phyloP scores from a whole-genome alignment of 1,140 invertebrate genomes.

The Drosophila miranda region DNA sequence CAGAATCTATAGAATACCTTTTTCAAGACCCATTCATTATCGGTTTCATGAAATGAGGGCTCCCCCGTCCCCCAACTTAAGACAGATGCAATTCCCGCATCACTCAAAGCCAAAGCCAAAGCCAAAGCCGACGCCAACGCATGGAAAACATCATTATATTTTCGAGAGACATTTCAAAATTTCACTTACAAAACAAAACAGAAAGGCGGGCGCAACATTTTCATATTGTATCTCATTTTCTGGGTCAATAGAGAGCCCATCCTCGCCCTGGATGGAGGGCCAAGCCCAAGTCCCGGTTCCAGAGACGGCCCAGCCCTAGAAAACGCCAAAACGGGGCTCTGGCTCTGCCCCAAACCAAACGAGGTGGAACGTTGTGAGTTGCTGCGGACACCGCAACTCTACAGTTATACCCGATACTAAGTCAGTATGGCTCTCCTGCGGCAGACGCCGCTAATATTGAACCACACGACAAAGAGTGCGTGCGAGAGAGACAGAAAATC shows the following conservation, averaged over 20 bases:
- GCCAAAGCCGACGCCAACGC: constrained; percentile 44
- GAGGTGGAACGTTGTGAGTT: too few relatives aligned
- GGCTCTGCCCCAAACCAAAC: constrained; percentile 10
- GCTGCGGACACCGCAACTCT: too few relatives aligned
- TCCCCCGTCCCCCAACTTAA: constrained; percentile 56
- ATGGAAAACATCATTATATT: constrained; percentile 31
- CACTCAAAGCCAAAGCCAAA: constrained; percentile 5
- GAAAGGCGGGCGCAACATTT: constrained; percentile 67
- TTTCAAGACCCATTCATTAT: constrained; percentile 53
- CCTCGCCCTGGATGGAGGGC: constrained; percentile 46
- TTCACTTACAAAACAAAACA: constrained; percentile 66
- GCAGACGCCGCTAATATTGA: too few relatives aligned
- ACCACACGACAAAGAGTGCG: too few relatives aligned
- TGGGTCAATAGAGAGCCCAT: constrained; percentile 74
- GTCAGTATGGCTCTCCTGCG: too few relatives aligned
- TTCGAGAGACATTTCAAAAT: constrained; percentile 61
- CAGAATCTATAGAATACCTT: neutral
- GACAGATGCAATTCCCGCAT: constrained; percentile 37
- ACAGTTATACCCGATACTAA: too few relatives aligned
- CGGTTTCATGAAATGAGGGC: constrained; percentile 55
- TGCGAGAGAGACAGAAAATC: too few relatives aligned
- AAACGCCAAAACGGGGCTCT: constrained; percentile 51
- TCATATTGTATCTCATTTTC: constrained; percentile 76
- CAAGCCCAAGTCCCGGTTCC: constrained; percentile 53
- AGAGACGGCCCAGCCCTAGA: constrained; percentile 50